Conservation (phyloP, 2,888 invertebrate species). For the Cistogaster globosa region DNA sequence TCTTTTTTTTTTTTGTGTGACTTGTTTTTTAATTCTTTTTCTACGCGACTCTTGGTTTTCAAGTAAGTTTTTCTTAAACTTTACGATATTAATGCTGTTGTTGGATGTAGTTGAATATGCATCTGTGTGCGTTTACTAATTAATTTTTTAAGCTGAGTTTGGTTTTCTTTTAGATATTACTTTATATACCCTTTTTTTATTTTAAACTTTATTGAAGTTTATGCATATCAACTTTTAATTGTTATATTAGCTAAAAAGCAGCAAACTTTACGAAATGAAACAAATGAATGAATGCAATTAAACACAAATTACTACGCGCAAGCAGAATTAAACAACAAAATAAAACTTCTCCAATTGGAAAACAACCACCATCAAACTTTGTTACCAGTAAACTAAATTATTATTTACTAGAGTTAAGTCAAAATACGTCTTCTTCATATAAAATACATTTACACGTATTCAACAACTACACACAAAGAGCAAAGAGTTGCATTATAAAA, state of each 20-base stretch:
- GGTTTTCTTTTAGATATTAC: slow-evolving; percentile 34
- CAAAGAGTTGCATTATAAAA: slow-evolving; percentile 46
- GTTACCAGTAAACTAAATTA: slow-evolving; percentile 51
- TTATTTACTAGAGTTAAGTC: slow-evolving; percentile 29
- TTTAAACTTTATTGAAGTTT: neutral
- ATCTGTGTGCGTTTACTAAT: slow-evolving; percentile 27
- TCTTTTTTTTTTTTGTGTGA: slow-evolving; percentile 10
- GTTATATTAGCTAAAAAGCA: slow-evolving; percentile 30
- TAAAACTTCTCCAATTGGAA: slow-evolving; percentile 51
- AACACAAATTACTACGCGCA: slow-evolving; percentile 63
- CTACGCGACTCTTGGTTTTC: slow-evolving; percentile 43
- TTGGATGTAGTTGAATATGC: slow-evolving; percentile 1
- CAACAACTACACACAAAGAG: neutral
- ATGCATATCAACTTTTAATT: neutral
- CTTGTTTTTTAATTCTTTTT: slow-evolving; percentile 48
- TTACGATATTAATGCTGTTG: slow-evolving; percentile 13
- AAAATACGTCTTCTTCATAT: slow-evolving; percentile 6
- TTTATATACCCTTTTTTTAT: slow-evolving; percentile 17
- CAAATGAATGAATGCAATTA: slow-evolving; percentile 52
- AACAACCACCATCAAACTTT: slow-evolving; percentile 63
- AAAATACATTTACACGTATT: neutral
- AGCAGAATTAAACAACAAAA: slow-evolving; percentile 57
- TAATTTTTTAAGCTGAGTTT: slow-evolving; percentile 57
- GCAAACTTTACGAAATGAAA: slow-evolving; percentile 42
- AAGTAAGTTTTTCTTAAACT: slow-evolving; percentile 2